Conservation (phyloP, 2,113 vertebrate species). For the Sprattus sprattus region DNA sequence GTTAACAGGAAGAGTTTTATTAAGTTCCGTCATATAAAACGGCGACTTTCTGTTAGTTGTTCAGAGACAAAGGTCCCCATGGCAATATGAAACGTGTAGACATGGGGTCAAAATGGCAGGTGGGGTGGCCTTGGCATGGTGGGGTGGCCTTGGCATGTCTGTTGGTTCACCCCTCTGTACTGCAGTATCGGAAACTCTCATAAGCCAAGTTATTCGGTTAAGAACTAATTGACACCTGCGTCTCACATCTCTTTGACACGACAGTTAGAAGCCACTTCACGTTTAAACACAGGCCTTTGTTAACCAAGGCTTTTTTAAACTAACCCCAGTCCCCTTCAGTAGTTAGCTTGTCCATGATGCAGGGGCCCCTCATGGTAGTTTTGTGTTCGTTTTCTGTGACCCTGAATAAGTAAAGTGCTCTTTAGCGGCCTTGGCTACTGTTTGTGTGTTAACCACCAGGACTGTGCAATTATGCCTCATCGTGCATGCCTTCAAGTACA, state of each 20-base stretch:
- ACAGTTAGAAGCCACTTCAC: background rate
- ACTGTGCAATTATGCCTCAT: background rate
- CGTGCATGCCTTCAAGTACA: background rate
- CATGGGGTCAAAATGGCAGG: too few species aligned
- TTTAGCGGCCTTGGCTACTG: background rate
- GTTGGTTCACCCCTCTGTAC: background rate
- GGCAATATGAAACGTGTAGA: too few species aligned
- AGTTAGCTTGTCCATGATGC: background rate
- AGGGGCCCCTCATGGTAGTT: background rate
- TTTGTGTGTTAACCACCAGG: background rate
- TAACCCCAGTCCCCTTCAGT: background rate
- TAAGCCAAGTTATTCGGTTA: background rate
- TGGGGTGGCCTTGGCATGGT: too few species aligned
- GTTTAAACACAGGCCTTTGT: background rate
- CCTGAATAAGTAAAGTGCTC: background rate
- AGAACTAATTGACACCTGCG: background rate
- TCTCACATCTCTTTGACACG: background rate
- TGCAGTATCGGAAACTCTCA: background rate
- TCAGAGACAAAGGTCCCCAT: too few species aligned
- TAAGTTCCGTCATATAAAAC: too few species aligned
- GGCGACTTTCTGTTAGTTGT: too few species aligned
- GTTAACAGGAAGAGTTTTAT: too few species aligned
- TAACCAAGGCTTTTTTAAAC: background rate
- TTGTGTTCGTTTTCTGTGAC: background rate
- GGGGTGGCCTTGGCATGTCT: too few species aligned